These are phyloP conservation scores for Aphelinus certus DNA, from an alignment of 1,140 invertebrate genomes.

Conservation along the genomic window DNA sequence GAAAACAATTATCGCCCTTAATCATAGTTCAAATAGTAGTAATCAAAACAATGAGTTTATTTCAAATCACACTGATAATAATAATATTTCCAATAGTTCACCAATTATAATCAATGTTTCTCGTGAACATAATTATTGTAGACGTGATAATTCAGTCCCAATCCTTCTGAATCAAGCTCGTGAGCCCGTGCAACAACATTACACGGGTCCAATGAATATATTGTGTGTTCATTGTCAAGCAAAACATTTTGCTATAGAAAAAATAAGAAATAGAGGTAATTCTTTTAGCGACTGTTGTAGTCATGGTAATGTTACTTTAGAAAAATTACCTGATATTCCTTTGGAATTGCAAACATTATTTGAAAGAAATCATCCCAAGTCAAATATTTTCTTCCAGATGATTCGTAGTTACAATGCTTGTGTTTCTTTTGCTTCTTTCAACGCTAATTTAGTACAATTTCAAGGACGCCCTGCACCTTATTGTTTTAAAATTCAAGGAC, in stretches of 20 bases:
- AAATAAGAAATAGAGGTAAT: conserved; percentile 29
- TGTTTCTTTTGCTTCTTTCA: conserved; percentile 32
- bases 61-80: no score
- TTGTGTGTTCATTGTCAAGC: conserved; percentile 28
- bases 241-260: conserved; percentile 34
- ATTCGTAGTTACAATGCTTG: conserved; percentile 33
- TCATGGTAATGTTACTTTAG: conserved; percentile 22
- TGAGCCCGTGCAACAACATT: conserved; percentile 12
- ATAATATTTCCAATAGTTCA: no score
- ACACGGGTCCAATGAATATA: conserved; percentile 28
- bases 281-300: conserved; percentile 34
- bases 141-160: no score
- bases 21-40: no score
- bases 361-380: conserved; percentile 18
- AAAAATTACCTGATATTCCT: conserved; percentile 19
- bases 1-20: no score
- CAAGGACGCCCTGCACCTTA: no score
- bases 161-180: not conserved
- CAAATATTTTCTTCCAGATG: conserved; percentile 25
- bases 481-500: conserved; percentile 30
- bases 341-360: conserved; percentile 18
- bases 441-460: conserved; percentile 17
- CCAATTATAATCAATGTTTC: no score
- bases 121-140: no score
- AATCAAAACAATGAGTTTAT: no score